phyloP scores from a whole-genome alignment of 2,797 vertebrate species.

The Calcarius lapponicus region DNA sequence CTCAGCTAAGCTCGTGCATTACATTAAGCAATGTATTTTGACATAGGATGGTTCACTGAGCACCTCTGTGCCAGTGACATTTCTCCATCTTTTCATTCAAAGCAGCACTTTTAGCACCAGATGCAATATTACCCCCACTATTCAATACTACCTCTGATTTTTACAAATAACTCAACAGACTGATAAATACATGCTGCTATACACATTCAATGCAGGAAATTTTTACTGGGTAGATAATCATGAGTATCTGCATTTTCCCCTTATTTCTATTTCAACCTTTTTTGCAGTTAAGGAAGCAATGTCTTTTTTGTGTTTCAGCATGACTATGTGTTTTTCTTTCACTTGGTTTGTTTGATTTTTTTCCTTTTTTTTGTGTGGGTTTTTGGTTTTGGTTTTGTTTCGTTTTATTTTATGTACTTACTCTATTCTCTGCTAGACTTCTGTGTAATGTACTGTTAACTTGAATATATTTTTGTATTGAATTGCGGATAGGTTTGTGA shows the following conservation, averaged over 20 bases:
- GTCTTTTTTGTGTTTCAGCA: conserved; percentile 76
- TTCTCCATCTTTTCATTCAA: conserved; percentile 75
- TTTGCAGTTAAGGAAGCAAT: conserved; percentile 82
- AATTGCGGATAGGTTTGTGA: conserved; percentile 86
- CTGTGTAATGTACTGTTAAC: conserved; percentile 88
- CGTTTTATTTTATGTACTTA: conserved; percentile 72
- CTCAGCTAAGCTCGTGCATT: conserved; percentile 79
- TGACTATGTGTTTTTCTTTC: conserved; percentile 79
- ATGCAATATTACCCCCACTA: conserved; percentile 87
- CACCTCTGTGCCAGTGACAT: conserved; percentile 60
- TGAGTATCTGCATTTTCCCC: conserved; percentile 67
- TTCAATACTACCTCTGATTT: conserved; percentile 95
- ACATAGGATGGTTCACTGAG: conserved; percentile 79
- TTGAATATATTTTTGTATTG: conserved; percentile 93
- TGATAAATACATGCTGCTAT: conserved; percentile 86
- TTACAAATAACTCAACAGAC: conserved; percentile 81
- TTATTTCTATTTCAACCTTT: conserved; percentile 75
- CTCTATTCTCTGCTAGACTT: conserved; percentile 84
- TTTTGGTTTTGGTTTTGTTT: not conserved
- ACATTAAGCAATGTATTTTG: conserved; percentile 71
- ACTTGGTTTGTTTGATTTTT: not conserved
- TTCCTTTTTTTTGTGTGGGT: not conserved
- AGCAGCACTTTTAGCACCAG: conserved; percentile 84
- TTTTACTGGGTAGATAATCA: conserved; percentile 76
- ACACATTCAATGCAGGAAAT: conserved; percentile 81